Evolutionary conservation across 2,113 vertebrate genomes (phyloP).

Genomic region (Rynchops niger): DNA sequence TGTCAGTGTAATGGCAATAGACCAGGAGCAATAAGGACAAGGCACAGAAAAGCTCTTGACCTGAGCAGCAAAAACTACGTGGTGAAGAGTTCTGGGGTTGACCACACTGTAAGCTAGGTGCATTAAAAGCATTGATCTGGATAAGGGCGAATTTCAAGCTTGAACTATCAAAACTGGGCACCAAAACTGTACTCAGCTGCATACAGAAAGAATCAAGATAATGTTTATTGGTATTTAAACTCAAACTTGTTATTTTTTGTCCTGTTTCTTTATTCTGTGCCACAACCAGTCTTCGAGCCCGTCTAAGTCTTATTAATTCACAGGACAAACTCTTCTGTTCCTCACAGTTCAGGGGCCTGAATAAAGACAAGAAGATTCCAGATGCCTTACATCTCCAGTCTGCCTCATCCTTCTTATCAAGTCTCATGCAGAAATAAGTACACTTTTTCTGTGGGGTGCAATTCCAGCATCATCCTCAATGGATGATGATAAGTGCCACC

Average conservation of each 20-base stretch:
- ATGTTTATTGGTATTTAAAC: not conserved
- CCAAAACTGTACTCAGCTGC: not conserved
- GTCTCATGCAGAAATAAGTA: not conserved
- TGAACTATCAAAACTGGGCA: not conserved
- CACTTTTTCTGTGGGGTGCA: not conserved
- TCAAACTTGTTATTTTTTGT: not conserved
- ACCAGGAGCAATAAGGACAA: not conserved
- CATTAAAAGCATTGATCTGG: not conserved
- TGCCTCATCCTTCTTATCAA: not conserved
- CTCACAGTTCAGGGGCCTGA: not conserved
- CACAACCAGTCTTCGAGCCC: not conserved
- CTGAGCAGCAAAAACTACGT: not conserved
- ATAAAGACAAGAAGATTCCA: not conserved
- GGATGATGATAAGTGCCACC: not conserved
- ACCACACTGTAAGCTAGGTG: fast-evolving
- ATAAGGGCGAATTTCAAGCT: not conserved
- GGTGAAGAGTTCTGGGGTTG: not conserved
- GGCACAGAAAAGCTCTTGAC: not conserved
- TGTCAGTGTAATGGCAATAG: not conserved
- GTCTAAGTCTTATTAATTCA: not conserved
- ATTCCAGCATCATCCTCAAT: not conserved
- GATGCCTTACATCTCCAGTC: not conserved
- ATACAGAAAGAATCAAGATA: not conserved
- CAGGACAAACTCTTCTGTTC: not conserved
- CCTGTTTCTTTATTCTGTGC: not conserved